phyloP scores from a whole-genome alignment of 2,797 vertebrate genomes.

The Lutjanus argentimaculatus region DNA sequence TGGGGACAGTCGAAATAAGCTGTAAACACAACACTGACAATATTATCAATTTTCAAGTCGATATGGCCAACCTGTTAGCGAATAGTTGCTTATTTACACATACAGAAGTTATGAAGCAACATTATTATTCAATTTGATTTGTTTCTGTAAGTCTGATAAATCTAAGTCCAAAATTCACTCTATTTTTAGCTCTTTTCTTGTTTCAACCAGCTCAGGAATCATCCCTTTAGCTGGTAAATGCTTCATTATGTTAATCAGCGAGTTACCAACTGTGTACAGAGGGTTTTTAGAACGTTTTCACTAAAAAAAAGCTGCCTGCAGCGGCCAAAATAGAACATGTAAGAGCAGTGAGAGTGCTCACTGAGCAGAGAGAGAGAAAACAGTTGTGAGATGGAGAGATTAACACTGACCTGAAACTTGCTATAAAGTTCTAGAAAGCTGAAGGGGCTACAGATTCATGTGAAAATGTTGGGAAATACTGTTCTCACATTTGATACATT shows the following conservation, averaged over 20 bases:
- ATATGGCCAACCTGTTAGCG: background rate
- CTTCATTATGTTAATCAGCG: background rate
- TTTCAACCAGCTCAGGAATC: background rate
- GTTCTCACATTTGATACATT: background rate
- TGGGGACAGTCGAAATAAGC: constrained; percentile 4
- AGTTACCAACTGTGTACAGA: background rate
- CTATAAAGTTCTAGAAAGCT: background rate
- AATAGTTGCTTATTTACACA: background rate
- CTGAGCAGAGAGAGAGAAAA: background rate
- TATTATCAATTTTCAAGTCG: background rate
- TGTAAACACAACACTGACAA: background rate
- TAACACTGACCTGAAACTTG: background rate
- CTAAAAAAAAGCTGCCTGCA: background rate
- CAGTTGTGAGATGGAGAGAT: background rate
- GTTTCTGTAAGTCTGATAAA: background rate
- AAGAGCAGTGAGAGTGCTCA: background rate
- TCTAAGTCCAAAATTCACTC: background rate
- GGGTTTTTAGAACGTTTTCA: background rate
- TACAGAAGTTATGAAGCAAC: background rate
- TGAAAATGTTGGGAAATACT: no score
- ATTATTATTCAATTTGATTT: background rate
- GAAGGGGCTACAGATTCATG: background rate
- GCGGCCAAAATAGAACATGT: background rate
- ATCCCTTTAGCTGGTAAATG: background rate
- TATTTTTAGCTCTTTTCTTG: background rate